phyloP scores from a whole-genome alignment of 2,797 vertebrate genomes.

The Sebastes elongatus region DNA sequence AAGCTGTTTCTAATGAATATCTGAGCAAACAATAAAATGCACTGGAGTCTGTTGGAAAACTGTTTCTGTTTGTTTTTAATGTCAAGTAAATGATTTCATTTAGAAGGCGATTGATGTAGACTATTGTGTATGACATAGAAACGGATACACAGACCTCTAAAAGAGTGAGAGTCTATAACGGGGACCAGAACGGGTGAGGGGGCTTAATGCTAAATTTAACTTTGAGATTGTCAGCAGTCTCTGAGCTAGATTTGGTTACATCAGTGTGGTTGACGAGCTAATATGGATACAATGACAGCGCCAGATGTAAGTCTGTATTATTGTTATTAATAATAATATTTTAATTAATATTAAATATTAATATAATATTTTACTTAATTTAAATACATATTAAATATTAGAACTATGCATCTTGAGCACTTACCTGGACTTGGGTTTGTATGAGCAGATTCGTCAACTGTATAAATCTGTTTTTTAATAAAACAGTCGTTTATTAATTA shows the following conservation, averaged over 20 bases:
- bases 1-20: constrained; percentile 70
- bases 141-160: neutral
- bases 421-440: neutral
- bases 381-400: no score
- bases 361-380: no score
- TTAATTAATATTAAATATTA: no score
- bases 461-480: neutral
- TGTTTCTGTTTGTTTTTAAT: neutral
- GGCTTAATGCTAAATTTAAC: constrained; percentile 63
- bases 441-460: constrained; percentile 60
- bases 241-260: constrained; percentile 49
- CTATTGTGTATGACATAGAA: neutral
- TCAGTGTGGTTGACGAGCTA: constrained; percentile 2
- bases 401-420: neutral
- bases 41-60: constrained; percentile 67
- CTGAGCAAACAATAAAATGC: constrained; percentile 79
- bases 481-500: fast-evolving
- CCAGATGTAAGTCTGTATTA: neutral
- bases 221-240: constrained; percentile 50
- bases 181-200: constrained; percentile 26
- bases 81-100: neutral
- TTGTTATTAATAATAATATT: no score
- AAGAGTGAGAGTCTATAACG: constrained; percentile 11
- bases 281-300: constrained; percentile 4
- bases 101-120: neutral